Evolutionary conservation across 1,140 invertebrate genomes (phyloP).

Genomic region (Sinella curviseta): DNA sequence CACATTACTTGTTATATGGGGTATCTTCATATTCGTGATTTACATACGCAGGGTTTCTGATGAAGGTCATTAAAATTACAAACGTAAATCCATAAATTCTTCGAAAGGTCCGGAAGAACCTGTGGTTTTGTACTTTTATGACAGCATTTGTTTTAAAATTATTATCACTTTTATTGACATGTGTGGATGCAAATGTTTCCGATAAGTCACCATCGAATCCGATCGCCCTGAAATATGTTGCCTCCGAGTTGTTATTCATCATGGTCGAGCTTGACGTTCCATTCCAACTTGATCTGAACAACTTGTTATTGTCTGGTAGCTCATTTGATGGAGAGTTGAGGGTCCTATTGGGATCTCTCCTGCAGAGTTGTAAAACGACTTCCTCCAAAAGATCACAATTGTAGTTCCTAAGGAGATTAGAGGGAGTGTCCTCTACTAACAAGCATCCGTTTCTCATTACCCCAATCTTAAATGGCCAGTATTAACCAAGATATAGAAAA

Average conservation of each 20-base stretch:
- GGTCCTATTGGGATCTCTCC: slow-evolving; percentile 55
- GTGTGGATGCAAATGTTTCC: background rate
- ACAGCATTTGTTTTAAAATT: background rate
- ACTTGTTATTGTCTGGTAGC: too few species aligned
- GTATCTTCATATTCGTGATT: too few species aligned
- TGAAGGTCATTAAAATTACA: background rate
- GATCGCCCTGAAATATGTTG: background rate
- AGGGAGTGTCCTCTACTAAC: slow-evolving; percentile 87
- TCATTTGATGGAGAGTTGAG: background rate
- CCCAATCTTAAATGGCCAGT: slow-evolving; percentile 83
- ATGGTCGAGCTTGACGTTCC: background rate
- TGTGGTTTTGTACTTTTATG: background rate
- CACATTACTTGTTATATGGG: too few species aligned
- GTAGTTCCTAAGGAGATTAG: slow-evolving; percentile 77
- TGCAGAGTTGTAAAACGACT: slow-evolving; percentile 89
- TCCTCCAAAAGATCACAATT: slow-evolving; percentile 83
- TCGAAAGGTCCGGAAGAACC: background rate
- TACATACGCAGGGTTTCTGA: background rate
- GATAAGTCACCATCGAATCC: background rate
- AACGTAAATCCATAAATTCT: background rate
- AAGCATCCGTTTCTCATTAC: slow-evolving; percentile 89
- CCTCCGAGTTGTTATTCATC: background rate
- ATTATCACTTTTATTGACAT: too few species aligned
- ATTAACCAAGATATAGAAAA: too few species aligned
- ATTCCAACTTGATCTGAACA: background rate